A percentile compares a stretch with the other conserved stretches of the same genome.
Evolutionary conservation across 2,888 invertebrate genomes (phyloP).

Genomic region (Vanessa cardui): DNA sequence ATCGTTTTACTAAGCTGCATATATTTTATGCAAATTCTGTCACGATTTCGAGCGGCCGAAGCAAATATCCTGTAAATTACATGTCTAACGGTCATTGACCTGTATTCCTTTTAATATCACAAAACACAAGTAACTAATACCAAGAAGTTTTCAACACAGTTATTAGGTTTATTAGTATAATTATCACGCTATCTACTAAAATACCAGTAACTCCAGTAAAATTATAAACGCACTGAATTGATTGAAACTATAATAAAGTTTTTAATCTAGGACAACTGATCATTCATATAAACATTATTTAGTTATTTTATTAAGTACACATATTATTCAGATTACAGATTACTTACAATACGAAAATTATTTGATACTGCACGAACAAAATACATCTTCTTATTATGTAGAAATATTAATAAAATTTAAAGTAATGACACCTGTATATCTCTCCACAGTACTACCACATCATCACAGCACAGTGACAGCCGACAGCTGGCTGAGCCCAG

Average conservation of each 20-base stretch:
- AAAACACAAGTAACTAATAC: slow-evolving; percentile 1
- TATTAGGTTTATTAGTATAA: no score
- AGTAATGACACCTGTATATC: slow-evolving; percentile 23
- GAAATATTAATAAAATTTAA: no score
- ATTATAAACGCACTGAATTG: no score
- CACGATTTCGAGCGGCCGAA: slow-evolving; percentile 24
- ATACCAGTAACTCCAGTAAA: background rate
- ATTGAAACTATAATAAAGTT: no score
- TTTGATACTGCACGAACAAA: no score
- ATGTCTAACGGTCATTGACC: slow-evolving; percentile 25
- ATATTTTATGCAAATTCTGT: slow-evolving; percentile 21
- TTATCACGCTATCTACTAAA: background rate
- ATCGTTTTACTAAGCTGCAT: slow-evolving; percentile 8
- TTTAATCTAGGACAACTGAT: no score
- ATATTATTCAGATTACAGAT: no score
- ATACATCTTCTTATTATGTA: no score
- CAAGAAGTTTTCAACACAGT: background rate
- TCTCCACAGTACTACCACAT: slow-evolving; percentile 84
- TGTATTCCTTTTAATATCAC: background rate
- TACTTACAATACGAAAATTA: no score
- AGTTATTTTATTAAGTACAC: no score
- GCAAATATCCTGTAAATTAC: slow-evolving; percentile 25
- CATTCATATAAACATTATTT: no score
- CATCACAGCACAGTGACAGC: slow-evolving; percentile 84
- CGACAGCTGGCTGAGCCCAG: slow-evolving; percentile 83